Conservation (phyloP, 2,888 invertebrate genomes). For the Dugesia japonica region DNA sequence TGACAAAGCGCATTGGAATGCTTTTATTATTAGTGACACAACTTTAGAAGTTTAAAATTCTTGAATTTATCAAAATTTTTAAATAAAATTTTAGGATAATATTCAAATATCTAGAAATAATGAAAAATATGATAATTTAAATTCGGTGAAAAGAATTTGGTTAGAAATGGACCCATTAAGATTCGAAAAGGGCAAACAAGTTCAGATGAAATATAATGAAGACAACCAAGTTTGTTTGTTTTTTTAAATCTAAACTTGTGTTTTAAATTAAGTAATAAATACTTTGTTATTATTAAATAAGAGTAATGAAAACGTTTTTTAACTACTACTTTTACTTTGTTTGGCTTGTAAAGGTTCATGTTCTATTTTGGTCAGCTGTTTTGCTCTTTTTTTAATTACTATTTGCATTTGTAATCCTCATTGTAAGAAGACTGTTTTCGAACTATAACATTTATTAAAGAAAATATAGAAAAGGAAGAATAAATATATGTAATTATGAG, state of each 20-base stretch:
- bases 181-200: constrained; percentile 45
- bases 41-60: constrained; percentile 38
- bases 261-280: too few species aligned
- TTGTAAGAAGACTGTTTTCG: too few species aligned
- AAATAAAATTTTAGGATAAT: not conserved
- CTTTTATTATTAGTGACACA: constrained; percentile 45
- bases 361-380: too few species aligned
- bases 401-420: too few species aligned
- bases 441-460: too few species aligned
- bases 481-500: too few species aligned
- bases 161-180: constrained; percentile 47
- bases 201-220: constrained; percentile 41
- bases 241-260: not conserved
- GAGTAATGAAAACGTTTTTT: too few species aligned
- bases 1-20: constrained; percentile 44
- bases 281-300: not conserved
- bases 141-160: constrained; percentile 47
- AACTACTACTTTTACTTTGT: too few species aligned
- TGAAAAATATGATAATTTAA: constrained; percentile 36
- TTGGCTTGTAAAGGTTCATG: too few species aligned
- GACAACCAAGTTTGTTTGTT: not conserved
- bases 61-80: not conserved
- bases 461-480: too few species aligned
- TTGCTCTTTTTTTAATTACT: too few species aligned
- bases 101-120: not conserved